Evolutionary conservation across 2,113 vertebrate genomes (phyloP).

Genomic region (Cryptotis parvus): DNA sequence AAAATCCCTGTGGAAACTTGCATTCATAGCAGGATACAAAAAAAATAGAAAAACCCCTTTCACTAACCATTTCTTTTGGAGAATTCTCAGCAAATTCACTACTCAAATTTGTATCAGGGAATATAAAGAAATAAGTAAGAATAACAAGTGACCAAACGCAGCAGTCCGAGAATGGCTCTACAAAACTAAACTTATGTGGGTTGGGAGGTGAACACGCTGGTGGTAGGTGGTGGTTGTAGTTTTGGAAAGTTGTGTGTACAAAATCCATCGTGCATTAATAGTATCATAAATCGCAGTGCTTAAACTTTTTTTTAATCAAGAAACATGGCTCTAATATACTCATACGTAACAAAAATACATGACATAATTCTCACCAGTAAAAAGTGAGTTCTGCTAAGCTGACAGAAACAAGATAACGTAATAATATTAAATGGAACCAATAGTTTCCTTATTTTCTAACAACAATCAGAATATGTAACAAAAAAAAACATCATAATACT

Average conservation of each 20-base stretch:
- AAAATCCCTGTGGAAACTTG: slow-evolving; percentile 27
- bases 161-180: no score
- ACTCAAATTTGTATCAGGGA: not conserved
- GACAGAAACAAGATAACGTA: slow-evolving; percentile 55
- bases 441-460: slow-evolving; percentile 12
- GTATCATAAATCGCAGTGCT: no score
- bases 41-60: slow-evolving; percentile 31
- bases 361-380: slow-evolving; percentile 56
- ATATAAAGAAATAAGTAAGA: no score
- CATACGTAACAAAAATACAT: slow-evolving; percentile 40
- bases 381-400: slow-evolving; percentile 51
- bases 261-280: no score
- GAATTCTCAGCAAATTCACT: slow-evolving; percentile 51
- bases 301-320: slow-evolving; percentile 1
- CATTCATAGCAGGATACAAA: not conserved
- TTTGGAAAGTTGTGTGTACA: no score
- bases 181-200: no score
- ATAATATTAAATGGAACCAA: slow-evolving; percentile 48
- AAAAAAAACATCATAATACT: slow-evolving; percentile 5
- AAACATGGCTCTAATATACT: not conserved
- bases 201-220: no score
- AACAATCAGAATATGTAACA: slow-evolving; percentile 3
- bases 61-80: slow-evolving; percentile 53
- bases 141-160: no score
- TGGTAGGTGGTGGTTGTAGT: no score